Conservation (phyloP, 1,140 invertebrate genomes). For the Ostrea edulis region DNA sequence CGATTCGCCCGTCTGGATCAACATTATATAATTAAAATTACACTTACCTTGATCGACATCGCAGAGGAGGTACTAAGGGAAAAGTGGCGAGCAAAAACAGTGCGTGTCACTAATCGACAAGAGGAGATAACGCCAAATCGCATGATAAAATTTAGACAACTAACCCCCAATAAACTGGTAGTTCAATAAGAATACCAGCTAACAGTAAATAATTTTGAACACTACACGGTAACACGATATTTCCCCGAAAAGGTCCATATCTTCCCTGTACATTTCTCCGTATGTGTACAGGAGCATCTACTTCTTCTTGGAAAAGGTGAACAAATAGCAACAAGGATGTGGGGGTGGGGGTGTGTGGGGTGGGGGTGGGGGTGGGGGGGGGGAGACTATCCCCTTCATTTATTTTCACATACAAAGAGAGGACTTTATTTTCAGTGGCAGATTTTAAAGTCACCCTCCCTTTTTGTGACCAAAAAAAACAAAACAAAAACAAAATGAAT, state of each 20-base stretch:
- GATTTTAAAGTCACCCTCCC: too few species aligned
- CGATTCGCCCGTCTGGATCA: too few species aligned
- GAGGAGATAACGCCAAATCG: neutral
- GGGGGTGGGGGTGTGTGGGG: too few species aligned
- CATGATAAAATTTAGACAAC: neutral
- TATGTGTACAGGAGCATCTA: too few species aligned
- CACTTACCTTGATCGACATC: constrained; percentile 28
- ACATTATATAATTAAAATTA: neutral
- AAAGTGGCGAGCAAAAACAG: neutral
- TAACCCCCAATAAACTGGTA: neutral
- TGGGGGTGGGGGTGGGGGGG: too few species aligned
- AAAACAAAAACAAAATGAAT: too few species aligned
- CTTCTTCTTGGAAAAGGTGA: too few species aligned
- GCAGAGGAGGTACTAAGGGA: neutral
- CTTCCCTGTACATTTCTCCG: neutral
- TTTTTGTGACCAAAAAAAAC: too few species aligned
- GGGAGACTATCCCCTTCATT: neutral
- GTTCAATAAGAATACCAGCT: neutral
- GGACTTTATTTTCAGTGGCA: too few species aligned
- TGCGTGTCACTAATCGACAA: neutral
- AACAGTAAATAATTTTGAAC: neutral
- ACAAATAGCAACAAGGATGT: too few species aligned
- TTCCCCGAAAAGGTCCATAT: neutral
- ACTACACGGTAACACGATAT: neutral
- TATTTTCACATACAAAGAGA: too few species aligned